A percentile compares a stretch with the other conserved stretches of the same genome.
Evolutionary conservation across 2,113 vertebrate species (phyloP).

Genomic region (Illadopsis cleaveri): DNA sequence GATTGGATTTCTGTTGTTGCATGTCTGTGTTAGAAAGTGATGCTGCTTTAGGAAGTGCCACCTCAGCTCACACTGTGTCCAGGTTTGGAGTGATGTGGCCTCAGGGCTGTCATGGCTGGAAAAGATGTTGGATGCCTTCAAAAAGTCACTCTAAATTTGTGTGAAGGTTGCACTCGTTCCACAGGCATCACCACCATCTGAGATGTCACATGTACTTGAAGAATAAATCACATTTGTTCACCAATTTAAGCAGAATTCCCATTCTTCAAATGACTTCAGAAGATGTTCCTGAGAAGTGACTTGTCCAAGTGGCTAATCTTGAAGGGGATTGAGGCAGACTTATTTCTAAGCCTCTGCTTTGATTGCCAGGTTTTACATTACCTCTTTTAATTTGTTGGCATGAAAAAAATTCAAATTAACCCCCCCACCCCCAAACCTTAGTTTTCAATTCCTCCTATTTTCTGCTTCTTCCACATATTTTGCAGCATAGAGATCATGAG

Average conservation of each 20-base stretch:
- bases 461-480: background rate
- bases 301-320: constrained; percentile 5
- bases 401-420: background rate
- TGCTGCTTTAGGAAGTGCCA: background rate
- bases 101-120: background rate
- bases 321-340: background rate
- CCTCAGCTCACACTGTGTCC: background rate
- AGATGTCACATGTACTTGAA: background rate
- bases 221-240: background rate
- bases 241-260: background rate
- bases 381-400: background rate
- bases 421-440: too few relatives aligned
- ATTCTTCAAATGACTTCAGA: background rate
- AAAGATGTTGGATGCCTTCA: background rate
- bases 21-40: background rate
- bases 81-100: background rate
- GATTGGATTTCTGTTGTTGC: background rate
- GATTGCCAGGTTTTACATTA: background rate
- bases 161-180: background rate
- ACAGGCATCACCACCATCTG: background rate
- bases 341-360: constrained; percentile 31
- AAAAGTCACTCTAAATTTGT: background rate
- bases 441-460: background rate
- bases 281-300: background rate
- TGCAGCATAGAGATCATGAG: background rate